Percentiles rank a stretch among this genome's conserved stretches.
Conservation (phyloP, 2,113 vertebrate species). For the Arothron firmamentum region DNA sequence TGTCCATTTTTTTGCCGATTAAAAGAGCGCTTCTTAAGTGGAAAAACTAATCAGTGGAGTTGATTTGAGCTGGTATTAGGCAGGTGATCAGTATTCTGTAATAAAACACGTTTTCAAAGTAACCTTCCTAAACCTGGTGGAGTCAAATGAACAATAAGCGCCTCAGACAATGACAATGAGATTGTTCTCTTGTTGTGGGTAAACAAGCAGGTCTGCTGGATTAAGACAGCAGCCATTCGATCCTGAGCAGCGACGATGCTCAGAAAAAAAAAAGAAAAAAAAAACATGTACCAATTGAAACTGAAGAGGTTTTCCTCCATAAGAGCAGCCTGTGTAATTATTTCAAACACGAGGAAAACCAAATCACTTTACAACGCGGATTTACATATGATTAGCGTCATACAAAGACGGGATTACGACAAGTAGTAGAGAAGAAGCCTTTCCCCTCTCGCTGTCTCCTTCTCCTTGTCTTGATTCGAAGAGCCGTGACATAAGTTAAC, state of each 20-base stretch:
- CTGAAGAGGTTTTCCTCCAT: conserved; percentile 66
- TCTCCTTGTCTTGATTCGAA: conserved; percentile 59
- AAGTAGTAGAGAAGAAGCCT: conserved; percentile 56
- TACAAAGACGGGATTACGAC: conserved; percentile 73
- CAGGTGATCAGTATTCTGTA: conserved; percentile 66
- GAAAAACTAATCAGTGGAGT: conserved; percentile 39
- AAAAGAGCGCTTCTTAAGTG: conserved; percentile 23
- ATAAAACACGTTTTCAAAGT: conserved; percentile 57
- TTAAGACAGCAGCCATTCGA: conserved; percentile 59
- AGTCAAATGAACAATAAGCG: conserved; percentile 68
- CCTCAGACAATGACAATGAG: conserved; percentile 63
- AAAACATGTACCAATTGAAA: conserved; percentile 58
- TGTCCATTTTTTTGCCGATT: conserved; percentile 16
- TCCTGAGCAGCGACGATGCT: conserved; percentile 60
- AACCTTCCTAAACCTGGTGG: conserved; percentile 68
- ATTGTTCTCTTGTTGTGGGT: conserved; percentile 60
- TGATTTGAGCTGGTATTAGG: conserved; percentile 54
- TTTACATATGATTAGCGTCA: conserved; percentile 77
- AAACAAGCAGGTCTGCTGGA: conserved; percentile 67
- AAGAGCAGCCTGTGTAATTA: conserved; percentile 70
- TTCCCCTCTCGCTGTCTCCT: conserved; percentile 38
- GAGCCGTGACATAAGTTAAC: conserved; percentile 61
- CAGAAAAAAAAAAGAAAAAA: conserved; percentile 34
- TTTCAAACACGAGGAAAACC: conserved; percentile 72
- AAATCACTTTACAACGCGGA: conserved; percentile 74